These are phyloP conservation scores for Plebejus melissa DNA, from an alignment of 2,888 invertebrate species.

Conservation along the genomic window DNA sequence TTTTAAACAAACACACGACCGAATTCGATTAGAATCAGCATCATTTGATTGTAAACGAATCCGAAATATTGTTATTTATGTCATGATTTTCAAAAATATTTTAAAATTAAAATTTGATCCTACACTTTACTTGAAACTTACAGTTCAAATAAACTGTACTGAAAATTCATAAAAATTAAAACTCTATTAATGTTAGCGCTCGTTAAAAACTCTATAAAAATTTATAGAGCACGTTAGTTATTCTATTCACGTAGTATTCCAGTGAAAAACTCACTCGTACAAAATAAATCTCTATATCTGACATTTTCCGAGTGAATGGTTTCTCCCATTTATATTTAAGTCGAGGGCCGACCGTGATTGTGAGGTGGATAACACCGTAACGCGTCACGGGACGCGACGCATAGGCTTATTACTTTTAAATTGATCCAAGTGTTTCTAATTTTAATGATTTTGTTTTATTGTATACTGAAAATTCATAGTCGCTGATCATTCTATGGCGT, in stretches of 20 bases:
- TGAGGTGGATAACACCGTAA: not conserved
- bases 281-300: constrained; percentile 23
- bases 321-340: constrained; percentile 18
- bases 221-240: not conserved
- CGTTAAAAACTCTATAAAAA: not conserved
- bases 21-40: no score
- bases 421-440: not conserved
- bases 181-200: not conserved
- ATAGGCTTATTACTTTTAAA: not conserved
- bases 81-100: not conserved
- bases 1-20: no score
- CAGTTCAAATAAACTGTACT: not conserved
- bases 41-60: not conserved
- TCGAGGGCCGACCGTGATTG: constrained; percentile 15
- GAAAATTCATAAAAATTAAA: not conserved
- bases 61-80: not conserved
- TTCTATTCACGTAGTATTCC: constrained; percentile 3
- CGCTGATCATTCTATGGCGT: no score
- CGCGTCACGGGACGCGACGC: not conserved
- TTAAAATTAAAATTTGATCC: not conserved
- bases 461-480: no score
- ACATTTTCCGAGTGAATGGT: constrained; percentile 24
- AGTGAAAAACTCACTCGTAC: not conserved
- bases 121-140: not conserved
- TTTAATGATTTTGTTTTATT: not conserved